Percentiles rank a stretch among this genome's conserved stretches.
Conservation (phyloP, 2,113 vertebrate species). For the Micromys minutus region DNA sequence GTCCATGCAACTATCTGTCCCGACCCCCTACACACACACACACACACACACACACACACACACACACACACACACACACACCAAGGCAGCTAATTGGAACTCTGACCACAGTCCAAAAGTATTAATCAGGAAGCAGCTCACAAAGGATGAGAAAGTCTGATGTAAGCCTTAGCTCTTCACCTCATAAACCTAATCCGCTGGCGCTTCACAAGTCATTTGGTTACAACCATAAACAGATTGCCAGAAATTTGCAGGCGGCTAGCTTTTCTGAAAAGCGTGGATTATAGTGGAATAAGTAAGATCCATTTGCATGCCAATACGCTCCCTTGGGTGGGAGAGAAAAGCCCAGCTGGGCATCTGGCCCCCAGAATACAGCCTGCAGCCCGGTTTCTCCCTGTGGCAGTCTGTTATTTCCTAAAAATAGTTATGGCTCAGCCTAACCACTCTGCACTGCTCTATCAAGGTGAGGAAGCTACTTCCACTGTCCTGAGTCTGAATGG, state of each 20-base stretch:
- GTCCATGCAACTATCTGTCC: constrained; percentile 33
- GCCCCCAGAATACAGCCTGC: not conserved
- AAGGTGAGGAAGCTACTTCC: constrained; percentile 3
- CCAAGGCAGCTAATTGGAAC: constrained; percentile 29
- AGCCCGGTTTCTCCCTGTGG: not conserved
- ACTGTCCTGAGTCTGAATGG: not conserved
- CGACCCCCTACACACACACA: not conserved
- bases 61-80: not conserved
- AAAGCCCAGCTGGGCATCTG: constrained; percentile 1
- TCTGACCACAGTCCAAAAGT: constrained; percentile 9
- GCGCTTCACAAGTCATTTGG: constrained; percentile 25
- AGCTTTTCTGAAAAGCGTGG: constrained; percentile 23
- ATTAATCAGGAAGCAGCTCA: not conserved
- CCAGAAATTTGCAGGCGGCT: constrained; percentile 45
- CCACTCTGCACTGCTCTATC: constrained; percentile 17
- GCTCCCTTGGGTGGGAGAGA: constrained; percentile 5
- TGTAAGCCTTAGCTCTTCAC: not conserved
- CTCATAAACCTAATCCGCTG: constrained; percentile 9
- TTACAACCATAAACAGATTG: not conserved
- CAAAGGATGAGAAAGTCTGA: constrained; percentile 22
- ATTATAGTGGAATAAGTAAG: constrained; percentile 59
- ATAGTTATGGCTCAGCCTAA: not conserved
- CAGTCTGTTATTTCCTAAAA: constrained; percentile 42
- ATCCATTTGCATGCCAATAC: constrained; percentile 38
- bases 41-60: not conserved